These are phyloP conservation scores for Rhinichthys osculus DNA, from an alignment of 2,797 vertebrate genomes.

Conservation along the genomic window DNA sequence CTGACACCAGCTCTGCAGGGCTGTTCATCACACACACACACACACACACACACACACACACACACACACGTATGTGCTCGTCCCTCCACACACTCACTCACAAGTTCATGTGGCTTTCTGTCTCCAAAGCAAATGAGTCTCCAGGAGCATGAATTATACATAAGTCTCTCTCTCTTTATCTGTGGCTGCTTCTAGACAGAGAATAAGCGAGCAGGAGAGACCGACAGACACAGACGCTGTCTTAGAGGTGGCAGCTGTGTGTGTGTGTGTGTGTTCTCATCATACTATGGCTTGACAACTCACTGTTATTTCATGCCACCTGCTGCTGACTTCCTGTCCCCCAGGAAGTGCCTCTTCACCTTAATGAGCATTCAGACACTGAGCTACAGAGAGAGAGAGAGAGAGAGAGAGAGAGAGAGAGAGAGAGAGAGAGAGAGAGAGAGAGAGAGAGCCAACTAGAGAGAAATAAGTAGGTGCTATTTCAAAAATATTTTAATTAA, in stretches of 20 bases:
- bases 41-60: no score
- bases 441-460: slow-evolving; percentile 2
- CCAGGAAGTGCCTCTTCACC: slow-evolving; percentile 45
- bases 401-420: neutral
- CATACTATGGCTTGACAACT: slow-evolving; percentile 21
- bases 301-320: slow-evolving; percentile 34
- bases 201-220: slow-evolving; percentile 24
- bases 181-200: slow-evolving; percentile 21
- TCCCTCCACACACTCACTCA: neutral
- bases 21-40: neutral
- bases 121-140: slow-evolving; percentile 37
- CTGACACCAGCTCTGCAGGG: neutral
- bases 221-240: slow-evolving; percentile 6
- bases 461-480: slow-evolving; percentile 32
- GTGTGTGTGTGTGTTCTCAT: slow-evolving; percentile 11
- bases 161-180: neutral
- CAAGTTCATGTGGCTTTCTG: slow-evolving; percentile 28
- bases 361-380: slow-evolving; percentile 34
- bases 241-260: slow-evolving; percentile 19
- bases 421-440: neutral
- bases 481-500: neutral
- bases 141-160: slow-evolving; percentile 51
- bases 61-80: no score
- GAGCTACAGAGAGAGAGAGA: neutral
- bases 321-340: slow-evolving; percentile 46